These are phyloP conservation scores for Amorpha juglandis DNA, from an alignment of 2,888 invertebrate species.

Conservation along the genomic window DNA sequence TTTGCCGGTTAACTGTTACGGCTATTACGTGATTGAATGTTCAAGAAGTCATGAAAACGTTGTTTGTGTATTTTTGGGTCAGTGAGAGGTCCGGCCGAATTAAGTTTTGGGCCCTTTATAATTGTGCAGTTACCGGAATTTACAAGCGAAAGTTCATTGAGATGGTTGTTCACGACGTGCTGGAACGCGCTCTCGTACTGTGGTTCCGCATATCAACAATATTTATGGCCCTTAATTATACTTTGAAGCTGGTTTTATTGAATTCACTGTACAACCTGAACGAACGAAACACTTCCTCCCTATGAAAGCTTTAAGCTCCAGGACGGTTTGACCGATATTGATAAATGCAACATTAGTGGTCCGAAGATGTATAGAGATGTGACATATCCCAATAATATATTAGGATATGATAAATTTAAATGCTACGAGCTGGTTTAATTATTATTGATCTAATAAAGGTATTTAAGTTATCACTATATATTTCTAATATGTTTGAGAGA, in stretches of 20 bases:
- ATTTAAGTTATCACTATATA: no score
- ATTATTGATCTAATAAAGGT: no score
- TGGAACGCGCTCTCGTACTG: slow-evolving; percentile 38
- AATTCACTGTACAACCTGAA: slow-evolving; percentile 49
- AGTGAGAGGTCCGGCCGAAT: slow-evolving; percentile 24
- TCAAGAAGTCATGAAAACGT: slow-evolving; percentile 23
- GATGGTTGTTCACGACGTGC: slow-evolving; percentile 43
- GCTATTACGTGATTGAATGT: slow-evolving; percentile 28
- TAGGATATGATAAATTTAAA: no score
- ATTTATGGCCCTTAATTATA: slow-evolving; percentile 69
- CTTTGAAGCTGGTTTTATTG: slow-evolving; percentile 43
- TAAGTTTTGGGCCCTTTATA: slow-evolving; percentile 40
- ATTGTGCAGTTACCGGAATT: slow-evolving; percentile 34
- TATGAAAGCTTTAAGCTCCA: slow-evolving; percentile 40
- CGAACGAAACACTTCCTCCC: slow-evolving; percentile 44
- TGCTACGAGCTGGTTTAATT: neutral
- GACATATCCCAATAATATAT: no score
- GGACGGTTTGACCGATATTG: slow-evolving; percentile 39
- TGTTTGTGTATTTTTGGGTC: slow-evolving; percentile 25
- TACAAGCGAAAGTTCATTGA: slow-evolving; percentile 56
- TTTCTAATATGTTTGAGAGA: no score
- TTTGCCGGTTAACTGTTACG: slow-evolving; percentile 21
- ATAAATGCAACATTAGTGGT: slow-evolving; percentile 13
- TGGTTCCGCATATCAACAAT: slow-evolving; percentile 55
- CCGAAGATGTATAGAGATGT: no score